Percentiles rank a stretch among this genome's conserved stretches.
Evolutionary conservation across 2,888 invertebrate genomes (phyloP).

Genomic region (Chymomyza amoena): DNA sequence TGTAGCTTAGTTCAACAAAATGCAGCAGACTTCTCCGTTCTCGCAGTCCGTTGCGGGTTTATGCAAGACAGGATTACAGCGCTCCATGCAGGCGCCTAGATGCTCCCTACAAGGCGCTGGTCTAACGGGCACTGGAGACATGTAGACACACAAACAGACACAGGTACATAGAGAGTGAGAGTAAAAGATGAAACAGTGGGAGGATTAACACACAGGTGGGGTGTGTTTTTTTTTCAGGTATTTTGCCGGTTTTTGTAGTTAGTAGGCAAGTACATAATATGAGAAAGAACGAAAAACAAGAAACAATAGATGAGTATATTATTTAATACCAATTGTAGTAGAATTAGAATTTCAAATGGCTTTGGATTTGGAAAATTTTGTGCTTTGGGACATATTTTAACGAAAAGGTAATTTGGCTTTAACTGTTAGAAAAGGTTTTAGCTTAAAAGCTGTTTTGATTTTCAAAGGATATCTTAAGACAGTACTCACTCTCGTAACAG

Average conservation of each 20-base stretch:
- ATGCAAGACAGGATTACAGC: slow-evolving; percentile 62
- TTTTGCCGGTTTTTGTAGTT: not conserved
- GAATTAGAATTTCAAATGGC: slow-evolving; percentile 13
- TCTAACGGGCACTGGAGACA: slow-evolving; percentile 71
- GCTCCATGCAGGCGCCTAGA: slow-evolving; percentile 72
- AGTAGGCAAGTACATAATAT: not conserved
- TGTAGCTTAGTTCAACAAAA: slow-evolving; percentile 51
- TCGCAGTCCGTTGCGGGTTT: slow-evolving; percentile 75
- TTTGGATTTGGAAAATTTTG: not conserved
- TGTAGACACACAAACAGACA: slow-evolving; percentile 2
- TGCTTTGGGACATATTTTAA: not conserved
- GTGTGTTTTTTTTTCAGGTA: no score
- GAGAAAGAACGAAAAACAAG: not conserved
- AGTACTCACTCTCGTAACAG: slow-evolving; percentile 76
- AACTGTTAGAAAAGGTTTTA: slow-evolving; percentile 24
- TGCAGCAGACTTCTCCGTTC: slow-evolving; percentile 74
- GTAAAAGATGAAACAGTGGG: slow-evolving; percentile 2
- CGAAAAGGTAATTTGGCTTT: slow-evolving; percentile 24
- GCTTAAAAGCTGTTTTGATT: not conserved
- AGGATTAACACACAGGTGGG: not conserved
- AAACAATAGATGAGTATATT: slow-evolving; percentile 34
- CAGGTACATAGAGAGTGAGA: slow-evolving; percentile 26
- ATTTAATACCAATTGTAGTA: slow-evolving; percentile 37
- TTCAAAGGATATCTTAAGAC: not conserved
- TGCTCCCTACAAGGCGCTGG: slow-evolving; percentile 75